Evolutionary conservation across 1,140 invertebrate species (phyloP).

Genomic region (Temnothorax longispinosus): DNA sequence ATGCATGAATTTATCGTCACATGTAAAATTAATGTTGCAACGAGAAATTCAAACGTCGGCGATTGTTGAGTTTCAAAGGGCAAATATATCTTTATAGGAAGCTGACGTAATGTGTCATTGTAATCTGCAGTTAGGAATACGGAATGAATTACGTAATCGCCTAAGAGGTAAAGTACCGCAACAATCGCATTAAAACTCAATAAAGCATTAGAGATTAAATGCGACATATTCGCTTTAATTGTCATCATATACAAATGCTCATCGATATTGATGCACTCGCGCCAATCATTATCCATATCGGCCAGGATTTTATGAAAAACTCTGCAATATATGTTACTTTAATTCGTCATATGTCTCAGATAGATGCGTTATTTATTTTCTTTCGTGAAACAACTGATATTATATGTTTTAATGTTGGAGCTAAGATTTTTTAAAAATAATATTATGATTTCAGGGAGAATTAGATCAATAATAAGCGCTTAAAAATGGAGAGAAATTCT

Average conservation of each 20-base stretch:
- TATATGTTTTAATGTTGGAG: background rate
- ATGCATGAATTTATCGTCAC: background rate
- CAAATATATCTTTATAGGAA: constrained; percentile 17
- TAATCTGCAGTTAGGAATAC: background rate
- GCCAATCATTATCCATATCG: constrained; percentile 24
- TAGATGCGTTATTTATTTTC: background rate
- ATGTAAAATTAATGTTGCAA: background rate
- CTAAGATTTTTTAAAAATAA: background rate
- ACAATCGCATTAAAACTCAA: background rate
- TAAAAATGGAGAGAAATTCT: background rate
- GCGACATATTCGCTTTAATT: constrained; percentile 5
- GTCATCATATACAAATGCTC: constrained; percentile 23
- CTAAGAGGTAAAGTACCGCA: background rate
- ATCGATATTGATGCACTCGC: background rate
- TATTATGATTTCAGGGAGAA: background rate
- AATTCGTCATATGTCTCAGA: background rate
- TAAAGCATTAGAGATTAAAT: constrained; percentile 7
- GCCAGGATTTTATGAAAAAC: background rate
- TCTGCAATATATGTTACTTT: constrained; percentile 6
- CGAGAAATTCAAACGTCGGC: constrained; percentile 17
- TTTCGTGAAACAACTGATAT: background rate
- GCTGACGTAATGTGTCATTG: background rate
- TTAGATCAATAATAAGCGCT: background rate
- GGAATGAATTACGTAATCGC: background rate
- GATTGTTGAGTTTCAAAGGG: constrained; percentile 22